A percentile compares a stretch with the other conserved stretches of the same genome.
Conservation (phyloP, 2,797 vertebrate genomes). For the Perodicticus potto region DNA sequence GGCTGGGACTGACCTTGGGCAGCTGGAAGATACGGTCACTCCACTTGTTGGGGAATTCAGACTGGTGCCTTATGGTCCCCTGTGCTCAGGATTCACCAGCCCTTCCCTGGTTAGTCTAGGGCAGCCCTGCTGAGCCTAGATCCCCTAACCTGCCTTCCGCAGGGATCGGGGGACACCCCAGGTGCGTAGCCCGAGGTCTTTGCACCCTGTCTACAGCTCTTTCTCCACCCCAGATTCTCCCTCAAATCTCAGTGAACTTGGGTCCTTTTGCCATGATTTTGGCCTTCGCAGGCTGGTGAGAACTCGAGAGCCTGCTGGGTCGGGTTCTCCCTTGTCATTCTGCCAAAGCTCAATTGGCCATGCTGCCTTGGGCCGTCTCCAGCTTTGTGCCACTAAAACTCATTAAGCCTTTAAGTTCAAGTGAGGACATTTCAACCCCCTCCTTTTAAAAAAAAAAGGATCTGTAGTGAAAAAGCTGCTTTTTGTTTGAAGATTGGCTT, state of each 20-base stretch:
- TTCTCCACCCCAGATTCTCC: slow-evolving; percentile 42
- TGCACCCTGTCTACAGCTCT: not conserved
- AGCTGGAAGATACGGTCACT: not conserved
- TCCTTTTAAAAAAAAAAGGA: slow-evolving; percentile 47
- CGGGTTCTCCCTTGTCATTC: slow-evolving; percentile 73
- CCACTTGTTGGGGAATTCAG: not conserved
- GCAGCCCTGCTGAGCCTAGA: not conserved
- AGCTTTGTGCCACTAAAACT: slow-evolving; percentile 82
- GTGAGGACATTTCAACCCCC: slow-evolving; percentile 85
- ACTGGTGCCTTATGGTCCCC: not conserved
- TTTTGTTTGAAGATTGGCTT: slow-evolving; percentile 71
- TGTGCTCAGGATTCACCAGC: not conserved
- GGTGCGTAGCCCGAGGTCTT: not conserved
- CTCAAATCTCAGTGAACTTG: slow-evolving; percentile 47
- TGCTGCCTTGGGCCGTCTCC: slow-evolving; percentile 82
- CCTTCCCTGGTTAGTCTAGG: not conserved
- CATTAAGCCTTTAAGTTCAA: slow-evolving; percentile 87
- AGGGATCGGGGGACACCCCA: not conserved
- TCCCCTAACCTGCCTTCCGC: not conserved
- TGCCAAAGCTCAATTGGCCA: slow-evolving; percentile 83
- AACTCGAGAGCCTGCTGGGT: slow-evolving; percentile 74
- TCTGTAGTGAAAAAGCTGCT: slow-evolving; percentile 70
- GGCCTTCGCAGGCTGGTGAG: slow-evolving; percentile 52
- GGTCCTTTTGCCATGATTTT: slow-evolving; percentile 31
- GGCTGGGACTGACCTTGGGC: not conserved